Base-by-base conservation (phyloP, 2,888 invertebrate species). In the Papilio demoleus region DNA sequence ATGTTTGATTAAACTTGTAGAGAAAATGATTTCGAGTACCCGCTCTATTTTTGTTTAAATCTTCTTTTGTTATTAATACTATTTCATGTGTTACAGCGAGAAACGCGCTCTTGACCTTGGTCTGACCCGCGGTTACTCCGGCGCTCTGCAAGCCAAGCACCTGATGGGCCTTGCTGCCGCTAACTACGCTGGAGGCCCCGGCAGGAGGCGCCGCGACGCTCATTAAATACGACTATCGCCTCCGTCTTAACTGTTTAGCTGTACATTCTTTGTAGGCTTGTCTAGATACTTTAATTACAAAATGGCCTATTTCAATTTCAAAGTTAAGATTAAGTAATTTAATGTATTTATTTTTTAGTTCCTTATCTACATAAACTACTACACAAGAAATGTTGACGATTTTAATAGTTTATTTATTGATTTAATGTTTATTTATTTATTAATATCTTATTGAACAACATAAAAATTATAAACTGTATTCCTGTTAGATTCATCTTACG, bases 91-190 rank as follows among this genome's bases (percentile, higher is more conserved):
- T 72, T 71, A 5, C 93, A 97, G 97, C 85, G 94, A 95, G 74
- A 98, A 98, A 88, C 95, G 98, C 24, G 97, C 97, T 40, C 93
- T 98, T 72, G 98, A 98, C 83, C 93, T 98, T 76, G 98, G 98
- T 0, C 93, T 98, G 68, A 96, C 95, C 78, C 96, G 98, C 63
- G 98, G 98, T 27, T 97, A 96, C 90, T 97, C 97, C 53, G 98
- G 97, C 0, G 96, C 97, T 34, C 96, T 97, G 79, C 97, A 97
- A 71, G 97, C 97, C 79, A 97, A 97, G 88, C 97, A 98, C 85
- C 94, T 97, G 80, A 97, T 98, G 96, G 98, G 97, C 4, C 87
- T 97, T 64, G 96, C 97, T 50, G 97, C 97, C 0, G 98, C 98
- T 75, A 97, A 97, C 89, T 97, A 95, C 90, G 97, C 97, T 24